Evolutionary conservation across 2,888 invertebrate genomes (phyloP).

Genomic region (Erebia ligea): DNA sequence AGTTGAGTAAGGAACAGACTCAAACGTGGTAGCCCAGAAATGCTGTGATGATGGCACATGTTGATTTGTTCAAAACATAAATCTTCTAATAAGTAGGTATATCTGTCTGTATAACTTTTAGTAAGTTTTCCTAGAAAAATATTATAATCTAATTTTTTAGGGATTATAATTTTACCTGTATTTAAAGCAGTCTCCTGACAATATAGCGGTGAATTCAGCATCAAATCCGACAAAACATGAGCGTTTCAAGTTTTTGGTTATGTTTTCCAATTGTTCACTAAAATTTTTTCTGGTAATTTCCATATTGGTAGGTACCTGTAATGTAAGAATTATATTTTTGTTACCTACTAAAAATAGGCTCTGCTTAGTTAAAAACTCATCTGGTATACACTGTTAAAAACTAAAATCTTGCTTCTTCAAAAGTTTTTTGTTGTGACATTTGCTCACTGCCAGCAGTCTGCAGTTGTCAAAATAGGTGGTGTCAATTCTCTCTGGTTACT

Average conservation of each 20-base stretch:
- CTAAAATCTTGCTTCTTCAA: neutral
- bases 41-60: too few species aligned
- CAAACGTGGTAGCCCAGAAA: too few species aligned
- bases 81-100: too few species aligned
- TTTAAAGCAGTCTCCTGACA: constrained; percentile 69
- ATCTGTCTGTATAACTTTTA: too few species aligned
- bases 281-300: constrained; percentile 86
- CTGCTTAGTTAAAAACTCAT: neutral
- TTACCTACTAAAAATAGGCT: neutral
- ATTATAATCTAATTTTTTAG: neutral
- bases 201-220: constrained; percentile 87
- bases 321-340: neutral
- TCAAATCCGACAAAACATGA: constrained; percentile 87
- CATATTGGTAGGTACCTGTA: constrained; percentile 64
- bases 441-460: too few species aligned
- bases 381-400: neutral
- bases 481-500: too few species aligned
- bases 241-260: constrained; percentile 80
- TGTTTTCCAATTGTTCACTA: constrained; percentile 76
- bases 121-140: neutral
- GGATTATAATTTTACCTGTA: constrained; percentile 70
- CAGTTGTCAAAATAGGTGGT: too few species aligned
- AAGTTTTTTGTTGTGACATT: neutral
- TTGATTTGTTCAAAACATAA: too few species aligned
- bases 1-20: too few species aligned